Percentiles rank a stretch among this genome's conserved stretches.
phyloP scores from a whole-genome alignment of 2,113 vertebrate genomes.

The Piprites chloris region DNA sequence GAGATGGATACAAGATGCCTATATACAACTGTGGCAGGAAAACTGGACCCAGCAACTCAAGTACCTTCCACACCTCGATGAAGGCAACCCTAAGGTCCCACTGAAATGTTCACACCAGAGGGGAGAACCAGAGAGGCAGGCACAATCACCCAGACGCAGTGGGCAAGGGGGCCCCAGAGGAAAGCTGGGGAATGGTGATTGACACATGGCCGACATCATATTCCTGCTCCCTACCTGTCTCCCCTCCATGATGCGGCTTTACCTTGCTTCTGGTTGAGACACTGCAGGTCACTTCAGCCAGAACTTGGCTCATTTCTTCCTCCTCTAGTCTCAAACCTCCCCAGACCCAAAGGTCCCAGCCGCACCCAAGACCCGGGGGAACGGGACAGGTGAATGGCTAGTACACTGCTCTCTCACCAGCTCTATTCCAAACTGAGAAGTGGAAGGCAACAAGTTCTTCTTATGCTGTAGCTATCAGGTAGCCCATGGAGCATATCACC shows the following conservation, averaged over 20 bases:
- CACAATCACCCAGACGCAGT: rapidly evolving
- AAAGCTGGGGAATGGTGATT: background rate
- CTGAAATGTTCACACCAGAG: background rate
- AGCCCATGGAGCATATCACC: background rate
- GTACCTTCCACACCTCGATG: too few relatives aligned
- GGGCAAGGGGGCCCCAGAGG: rapidly evolving
- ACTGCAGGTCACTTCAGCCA: background rate
- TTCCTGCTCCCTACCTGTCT: rapidly evolving
- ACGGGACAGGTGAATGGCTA: background rate
- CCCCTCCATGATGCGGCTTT: rapidly evolving
- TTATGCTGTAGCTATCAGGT: background rate
- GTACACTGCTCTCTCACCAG: background rate
- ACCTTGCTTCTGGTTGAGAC: background rate
- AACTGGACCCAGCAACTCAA: background rate
- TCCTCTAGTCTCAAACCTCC: background rate
- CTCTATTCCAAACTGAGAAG: background rate
- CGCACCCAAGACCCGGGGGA: rapidly evolving
- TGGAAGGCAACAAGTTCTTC: background rate
- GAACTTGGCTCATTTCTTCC: background rate
- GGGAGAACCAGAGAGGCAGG: background rate
- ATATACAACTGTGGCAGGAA: background rate
- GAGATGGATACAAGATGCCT: background rate
- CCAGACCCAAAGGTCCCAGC: too few relatives aligned
- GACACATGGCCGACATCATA: rapidly evolving
- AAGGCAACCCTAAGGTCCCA: background rate